Percentiles rank a stretch among this genome's conserved stretches.
Conservation (phyloP, 1,140 invertebrate genomes). For the Tetragonula clypearis region DNA sequence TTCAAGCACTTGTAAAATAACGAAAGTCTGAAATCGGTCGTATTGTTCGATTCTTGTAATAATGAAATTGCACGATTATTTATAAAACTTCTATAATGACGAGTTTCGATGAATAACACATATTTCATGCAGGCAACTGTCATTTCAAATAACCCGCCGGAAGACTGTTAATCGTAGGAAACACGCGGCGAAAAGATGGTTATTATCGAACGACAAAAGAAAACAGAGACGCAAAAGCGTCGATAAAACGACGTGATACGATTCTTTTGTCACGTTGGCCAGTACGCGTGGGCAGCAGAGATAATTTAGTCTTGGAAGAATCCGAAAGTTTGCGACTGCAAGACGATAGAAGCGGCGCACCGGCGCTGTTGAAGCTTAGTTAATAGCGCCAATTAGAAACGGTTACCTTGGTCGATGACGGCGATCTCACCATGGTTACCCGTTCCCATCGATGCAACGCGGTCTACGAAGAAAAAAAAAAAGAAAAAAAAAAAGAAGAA, state of each 20-base stretch:
- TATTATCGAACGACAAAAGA: background rate
- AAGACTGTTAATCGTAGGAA: no score
- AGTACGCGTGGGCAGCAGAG: no score
- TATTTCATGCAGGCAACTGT: no score
- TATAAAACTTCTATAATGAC: no score
- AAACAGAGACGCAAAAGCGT: background rate
- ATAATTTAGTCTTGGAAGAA: background rate
- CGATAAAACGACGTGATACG: background rate
- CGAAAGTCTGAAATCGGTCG: no score
- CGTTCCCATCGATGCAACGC: constrained; percentile 45
- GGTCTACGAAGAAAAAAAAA: background rate
- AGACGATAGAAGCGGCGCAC: background rate
- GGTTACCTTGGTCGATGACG: constrained; percentile 50
- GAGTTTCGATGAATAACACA: no score
- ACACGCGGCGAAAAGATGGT: background rate
- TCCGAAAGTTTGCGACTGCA: background rate
- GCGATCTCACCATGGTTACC: constrained; percentile 57
- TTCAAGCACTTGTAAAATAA: no score
- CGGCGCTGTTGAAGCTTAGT: background rate
- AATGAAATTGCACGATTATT: no score
- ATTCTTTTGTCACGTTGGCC: no score
- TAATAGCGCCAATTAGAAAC: constrained; percentile 50
- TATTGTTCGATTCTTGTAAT: no score
- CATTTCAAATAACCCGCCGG: no score
- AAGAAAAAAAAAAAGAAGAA: background rate